Evolutionary conservation across 1,140 invertebrate genomes (phyloP), one percentile per base, ranked within the genome.

Genomic region (Arctopsyche grandis): DNA sequence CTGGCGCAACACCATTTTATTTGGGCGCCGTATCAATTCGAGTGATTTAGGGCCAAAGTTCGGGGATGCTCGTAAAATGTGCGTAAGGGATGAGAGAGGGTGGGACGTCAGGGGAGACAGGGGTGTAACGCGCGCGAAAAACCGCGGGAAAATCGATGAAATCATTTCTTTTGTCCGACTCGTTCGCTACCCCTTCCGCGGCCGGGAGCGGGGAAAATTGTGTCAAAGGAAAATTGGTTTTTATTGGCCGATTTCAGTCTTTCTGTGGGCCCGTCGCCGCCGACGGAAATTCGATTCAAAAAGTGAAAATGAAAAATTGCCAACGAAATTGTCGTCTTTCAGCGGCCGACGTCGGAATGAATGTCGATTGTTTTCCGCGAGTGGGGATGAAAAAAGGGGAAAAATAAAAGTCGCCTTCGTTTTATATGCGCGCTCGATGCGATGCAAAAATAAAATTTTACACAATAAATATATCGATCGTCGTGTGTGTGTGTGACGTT

Each of bases 21-120:
- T 74, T 74, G 46, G 24, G 43, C 71, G 44, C 71, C 44, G 71
- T 74, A 74, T 74, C 71, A 74, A 74, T 74, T 74, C 71, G 71
- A 74, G 56, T 74, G 71, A 74, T 74, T 56, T 74, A 74, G 46
- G 48, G 48, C n/a, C 46, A 19, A 74, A 74, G 44, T 74, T 74
- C 44, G 4, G 19, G 63, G 63, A 26, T 24, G 63, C 63, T 26
- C 63, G 58, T 66, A 66, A 66, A 66, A n/a, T 12, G 48, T 16
- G 16, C 10, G 16, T 16, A 12, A 5, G 44, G 44, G 44, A 12
- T 5, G 44, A 46, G 44, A 52, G 48, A 10, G 16, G 48, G 48
- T 14, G 48, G 3, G 16, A n/a, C n/a, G n/a, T n/a, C n/a, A n/a
- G n/a, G n/a, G 3, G 10, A 21, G 21, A 52, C 16, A 24, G 58